phyloP scores from a whole-genome alignment of 2,797 vertebrate genomes.

The Gymnothorax javanicus region DNA sequence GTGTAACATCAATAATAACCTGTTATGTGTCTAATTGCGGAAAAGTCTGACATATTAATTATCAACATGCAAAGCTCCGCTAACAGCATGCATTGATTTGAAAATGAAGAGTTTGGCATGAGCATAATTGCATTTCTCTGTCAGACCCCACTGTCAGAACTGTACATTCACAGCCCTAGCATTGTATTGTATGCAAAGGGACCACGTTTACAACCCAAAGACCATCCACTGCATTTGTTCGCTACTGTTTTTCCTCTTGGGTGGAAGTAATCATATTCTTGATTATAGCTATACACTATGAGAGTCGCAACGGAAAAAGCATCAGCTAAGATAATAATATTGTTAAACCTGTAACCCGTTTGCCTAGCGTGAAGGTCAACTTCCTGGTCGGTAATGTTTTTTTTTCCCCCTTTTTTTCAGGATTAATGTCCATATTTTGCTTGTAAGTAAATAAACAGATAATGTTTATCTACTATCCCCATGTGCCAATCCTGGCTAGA shows the following conservation, averaged over 20 bases:
- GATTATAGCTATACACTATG: too few relatives aligned
- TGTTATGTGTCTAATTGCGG: background rate
- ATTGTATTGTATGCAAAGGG: background rate
- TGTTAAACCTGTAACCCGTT: too few relatives aligned
- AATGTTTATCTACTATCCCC: background rate
- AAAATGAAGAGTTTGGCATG: background rate
- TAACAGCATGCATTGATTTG: background rate
- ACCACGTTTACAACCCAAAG: background rate
- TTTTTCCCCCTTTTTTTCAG: too few relatives aligned
- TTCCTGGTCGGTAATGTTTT: too few relatives aligned
- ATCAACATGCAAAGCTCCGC: background rate
- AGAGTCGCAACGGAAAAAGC: too few relatives aligned
- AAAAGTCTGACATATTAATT: constrained; percentile 6
- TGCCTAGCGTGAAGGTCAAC: background rate
- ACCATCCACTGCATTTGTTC: background rate
- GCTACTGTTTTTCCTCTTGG: background rate
- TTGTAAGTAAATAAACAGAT: background rate
- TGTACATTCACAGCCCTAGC: background rate
- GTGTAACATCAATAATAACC: constrained; percentile 5
- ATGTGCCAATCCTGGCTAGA: background rate
- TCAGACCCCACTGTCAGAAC: background rate
- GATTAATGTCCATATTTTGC: background rate
- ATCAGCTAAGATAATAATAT: too few relatives aligned
- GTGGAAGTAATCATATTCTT: background rate
- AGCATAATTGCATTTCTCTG: background rate